Evolutionary conservation across 2,888 invertebrate genomes (phyloP), one percentile per base, ranked within the genome.

Genomic region (Eristalis intricaria): DNA sequence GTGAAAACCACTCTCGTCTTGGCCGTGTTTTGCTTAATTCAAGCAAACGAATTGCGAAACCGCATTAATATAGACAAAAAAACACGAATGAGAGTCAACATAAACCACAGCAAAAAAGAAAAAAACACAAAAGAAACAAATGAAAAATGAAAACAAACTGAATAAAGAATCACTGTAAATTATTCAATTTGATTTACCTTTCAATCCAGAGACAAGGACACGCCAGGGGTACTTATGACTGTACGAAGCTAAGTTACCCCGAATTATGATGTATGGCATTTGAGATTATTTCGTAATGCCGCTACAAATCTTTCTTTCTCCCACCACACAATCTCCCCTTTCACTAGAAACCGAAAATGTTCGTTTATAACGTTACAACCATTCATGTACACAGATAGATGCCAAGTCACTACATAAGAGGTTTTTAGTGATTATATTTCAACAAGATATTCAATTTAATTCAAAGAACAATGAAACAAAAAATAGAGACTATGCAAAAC

Each of bases 221-320:
- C 97, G 95, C 97, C 97, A 97, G 93, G 97, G 97, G 94, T 96
- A 96, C 94, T 96, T 96, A 94, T 97, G 96, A 94, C 96, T 96
- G 93, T 97, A 97, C 69, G 97, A 96, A 93, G 97, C 96, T 92
- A 97, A 95, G 94, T 97, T 97, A 94, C 97, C 97, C 93, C 97
- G 95, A 91, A 97, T 96, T 94, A 97, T 94, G 95, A 97, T 96
- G 95, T 97, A 97, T 94, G 97, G 97, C 97, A 97, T 97, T 94
- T 91, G 91, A 90, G 90, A 86, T 81, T 83, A 77, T 86, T 88
- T 89, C 82, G 76, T 78, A 75, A 88, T 88, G 86, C 61, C 74
- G 85, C 89, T 89, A 78, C 76, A 89, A 82, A 82, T 68, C 76
- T 75, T 79, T 87, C 75, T 83, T 68, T 76, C 64, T 60, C 43